Evolutionary conservation across 2,113 vertebrate species (phyloP), one percentile per base, ranked within the genome.

Genomic region (Ardeotis arabs): DNA sequence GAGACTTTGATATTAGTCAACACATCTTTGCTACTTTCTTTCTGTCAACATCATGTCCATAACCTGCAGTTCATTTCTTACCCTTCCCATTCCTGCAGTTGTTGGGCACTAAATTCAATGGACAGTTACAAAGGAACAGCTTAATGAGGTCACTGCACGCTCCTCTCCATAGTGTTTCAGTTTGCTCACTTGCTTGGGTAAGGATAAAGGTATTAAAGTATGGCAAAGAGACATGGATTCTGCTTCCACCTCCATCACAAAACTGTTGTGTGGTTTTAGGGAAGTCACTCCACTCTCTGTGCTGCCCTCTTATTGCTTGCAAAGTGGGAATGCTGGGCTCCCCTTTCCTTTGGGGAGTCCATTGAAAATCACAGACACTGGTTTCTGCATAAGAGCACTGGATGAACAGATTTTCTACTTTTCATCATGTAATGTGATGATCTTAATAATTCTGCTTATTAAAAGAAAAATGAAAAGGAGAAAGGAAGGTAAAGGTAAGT

Each of bases 401-500:
- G 39, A 72, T 35, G 18, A 90, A 53, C 9, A 66, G 25, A 52
- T 78, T 68, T 90, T 91, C 59, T 73, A 15, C 39, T 93, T 95
- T 78, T 28, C 8, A 9, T 55, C 1, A 0, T 72, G 11, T 37
- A 47, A 41, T 25, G 11, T 28, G 59, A 41, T 62, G 10, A 25
- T 23, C 28, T 64, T 60, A 44, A 41, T 35, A 72, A 39, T 49
- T 60, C 37, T 79, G 4, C 29, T 82, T 44, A 49, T 53, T 75
- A 62, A 87, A 72, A 85, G 77, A 86, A 90, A 89, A 82, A 78
- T 59, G 21, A 83, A 68, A 87, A 89, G 25, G 29, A 45, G 35
- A 84, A 87, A 63, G 45, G 59, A 58, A 76, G n/a, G 41, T 72
- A 92, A 64, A 90, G 55, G 49, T 89, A 93, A 66, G 53, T 96